Conservation (phyloP, 2,113 vertebrate genomes). For the Nycticryphes semicollaris region DNA sequence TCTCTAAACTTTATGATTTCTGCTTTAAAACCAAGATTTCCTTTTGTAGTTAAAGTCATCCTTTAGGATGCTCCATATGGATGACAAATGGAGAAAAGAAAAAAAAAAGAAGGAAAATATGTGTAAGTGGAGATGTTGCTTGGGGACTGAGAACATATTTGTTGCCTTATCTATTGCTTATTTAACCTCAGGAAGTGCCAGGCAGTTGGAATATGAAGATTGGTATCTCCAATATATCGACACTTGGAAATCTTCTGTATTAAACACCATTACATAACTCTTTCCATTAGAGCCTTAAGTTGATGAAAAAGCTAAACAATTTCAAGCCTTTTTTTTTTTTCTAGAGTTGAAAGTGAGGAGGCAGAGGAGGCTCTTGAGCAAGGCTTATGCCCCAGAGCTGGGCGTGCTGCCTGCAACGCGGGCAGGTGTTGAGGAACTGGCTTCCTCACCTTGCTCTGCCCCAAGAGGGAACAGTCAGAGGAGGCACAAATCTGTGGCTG, state of each 20-base stretch:
- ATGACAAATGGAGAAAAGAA: not conserved
- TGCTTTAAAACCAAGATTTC: not conserved
- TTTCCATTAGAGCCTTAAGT: conserved; percentile 41
- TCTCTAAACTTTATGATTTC: not conserved
- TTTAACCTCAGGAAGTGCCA: not conserved
- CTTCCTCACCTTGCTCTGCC: not conserved
- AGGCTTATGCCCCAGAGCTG: not conserved
- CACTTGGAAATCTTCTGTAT: conserved; percentile 55
- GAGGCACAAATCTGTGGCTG: not conserved
- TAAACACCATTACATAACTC: conserved; percentile 29
- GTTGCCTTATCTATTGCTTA: not conserved
- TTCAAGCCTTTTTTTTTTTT: not conserved
- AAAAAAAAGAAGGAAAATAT: not conserved
- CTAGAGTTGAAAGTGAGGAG: not conserved
- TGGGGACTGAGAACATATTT: not conserved
- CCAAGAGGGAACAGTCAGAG: not conserved
- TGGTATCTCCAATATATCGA: conserved; percentile 54
- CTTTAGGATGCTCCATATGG: not conserved
- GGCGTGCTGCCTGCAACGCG: not conserved
- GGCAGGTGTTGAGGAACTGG: not conserved
- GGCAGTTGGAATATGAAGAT: conserved; percentile 40
- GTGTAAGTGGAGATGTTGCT: not conserved
- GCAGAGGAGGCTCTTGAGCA: not conserved
- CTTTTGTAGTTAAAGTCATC: not conserved
- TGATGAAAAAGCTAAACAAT: conserved; percentile 39